Base-by-base conservation (phyloP, 2,888 invertebrate genomes). In the Phania funesta region DNA sequence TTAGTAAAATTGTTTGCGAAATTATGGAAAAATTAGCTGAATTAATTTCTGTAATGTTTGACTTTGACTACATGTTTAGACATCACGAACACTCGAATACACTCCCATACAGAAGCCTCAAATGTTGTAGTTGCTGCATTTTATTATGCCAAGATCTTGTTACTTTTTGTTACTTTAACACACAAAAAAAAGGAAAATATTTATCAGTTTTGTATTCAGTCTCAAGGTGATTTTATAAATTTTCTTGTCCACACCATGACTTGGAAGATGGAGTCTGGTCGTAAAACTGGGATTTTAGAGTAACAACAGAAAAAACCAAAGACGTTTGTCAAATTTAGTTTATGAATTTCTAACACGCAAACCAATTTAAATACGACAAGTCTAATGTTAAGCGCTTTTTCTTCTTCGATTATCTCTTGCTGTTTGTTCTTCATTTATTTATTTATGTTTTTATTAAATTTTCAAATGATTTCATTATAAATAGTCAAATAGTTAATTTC, bases 321-420 rank as follows among this genome's bases (percentile, higher is more conserved):
- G 74, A 74, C 24, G 64, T 56, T 78, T 78, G 71, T 65, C 29
- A 32, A 79, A 79, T 58, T 73, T 79, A 32, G 71, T 79, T 79
- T 79, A 73, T 79, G 65, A 65, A 65, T 58, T 52, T 65, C 52
- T 26, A 73, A 73, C 78, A 79, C 65, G 78, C 71, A 71, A 73
- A 65, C 6, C 26, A 5, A 41, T 58, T 58, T 52, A 26, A 70
- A 65, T 56, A 70, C 70, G n/a, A n/a, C 70, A 41, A 50, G 70
- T 70, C 56, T 6, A 32, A 20, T 11, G 22, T 46, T 16, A 16
- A 20, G 22, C 20, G 50, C 44, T 26, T n/a, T 29, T 26, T 18
- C 38, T 26, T 4, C 16, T 20, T 46, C 64, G 48, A 26, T 18
- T 29, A 44, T 44, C 41, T 29, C 11, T 48, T 22, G 32, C 2